phyloP scores from a whole-genome alignment of 1,140 invertebrate genomes.

The Brachionus angularis region DNA sequence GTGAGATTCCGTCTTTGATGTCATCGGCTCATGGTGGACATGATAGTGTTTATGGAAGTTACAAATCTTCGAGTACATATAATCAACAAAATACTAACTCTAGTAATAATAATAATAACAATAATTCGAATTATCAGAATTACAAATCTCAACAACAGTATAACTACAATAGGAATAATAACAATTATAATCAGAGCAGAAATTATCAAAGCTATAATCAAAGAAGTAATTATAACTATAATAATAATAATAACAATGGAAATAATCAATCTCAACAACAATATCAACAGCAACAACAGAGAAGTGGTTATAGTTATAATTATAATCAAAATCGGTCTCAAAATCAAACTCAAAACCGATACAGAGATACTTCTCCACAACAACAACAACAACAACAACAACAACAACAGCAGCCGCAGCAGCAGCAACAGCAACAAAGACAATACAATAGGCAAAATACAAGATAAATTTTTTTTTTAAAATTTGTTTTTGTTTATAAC shows the following conservation, averaged over 20 bases:
- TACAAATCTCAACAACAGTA: neutral
- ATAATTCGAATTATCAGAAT: neutral
- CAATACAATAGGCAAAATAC: no score
- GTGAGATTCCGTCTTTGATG: conserved; percentile 8
- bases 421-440: no score
- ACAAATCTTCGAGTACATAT: neutral
- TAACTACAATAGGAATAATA: conserved; percentile 1
- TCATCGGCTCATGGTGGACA: conserved; percentile 29
- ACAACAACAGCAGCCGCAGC: no score
- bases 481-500: no score
- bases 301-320: no score
- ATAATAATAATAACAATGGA: neutral
- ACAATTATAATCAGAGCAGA: neutral
- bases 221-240: neutral
- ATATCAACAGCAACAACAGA: neutral
- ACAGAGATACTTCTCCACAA: no score
- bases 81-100: no score
- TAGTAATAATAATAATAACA: no score
- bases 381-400: no score
- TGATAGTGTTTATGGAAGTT: conserved; percentile 16
- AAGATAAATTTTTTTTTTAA: no score
- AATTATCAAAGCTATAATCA: conserved; percentile 3
- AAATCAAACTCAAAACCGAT: no score
- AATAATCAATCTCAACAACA: conserved; percentile 14
- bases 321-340: no score